Base-by-base conservation (phyloP, 2,797 vertebrate genomes). In the Pitangus sulphuratus region DNA sequence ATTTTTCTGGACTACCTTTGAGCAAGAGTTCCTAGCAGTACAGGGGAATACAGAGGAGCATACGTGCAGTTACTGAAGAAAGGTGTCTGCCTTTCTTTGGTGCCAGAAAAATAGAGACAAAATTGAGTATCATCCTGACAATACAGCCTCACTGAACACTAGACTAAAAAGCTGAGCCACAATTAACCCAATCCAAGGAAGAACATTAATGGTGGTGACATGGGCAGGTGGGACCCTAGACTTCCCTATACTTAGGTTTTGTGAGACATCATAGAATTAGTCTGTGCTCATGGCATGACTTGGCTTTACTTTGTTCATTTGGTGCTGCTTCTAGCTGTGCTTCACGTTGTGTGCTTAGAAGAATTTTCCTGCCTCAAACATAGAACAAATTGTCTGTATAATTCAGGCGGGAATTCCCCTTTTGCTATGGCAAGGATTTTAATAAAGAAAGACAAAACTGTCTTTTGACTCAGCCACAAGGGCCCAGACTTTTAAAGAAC, bases 1-100 rank as follows among this genome's bases (percentile, higher is more conserved):
- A 75, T 85, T 94, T 90, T 95, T 54, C 74, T 79, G 88, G 76
- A 65, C 48, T 94, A 84, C 11, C 30, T 87, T 75, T n/a, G 58
- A 66, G 62, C 51, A 65, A 40, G 62, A 65, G 31, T 13, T 84
- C 54, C 54, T 9, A 85, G 60, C 47, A 96, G 87, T 79, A 61
- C 44, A 75, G 28, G 9, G 58, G 13, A 82, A 79, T 15, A 42
- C 14, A 68, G 50, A 89, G 40, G 13, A 68, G 5, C 40, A 47
- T n/a, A 31, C 21, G 25, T n/a, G 28, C 8, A 48, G 37, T 25
- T 48, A 4, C 30, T 53, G 53, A 61, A 58, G 40, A 54, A 72
- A 69, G 12, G 5, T 53, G 25, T 21, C 25, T 58, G 39, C 40
- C 35, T 58, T 53, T 37, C n/a, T 58, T 54, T 74, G 1, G 3